These are phyloP conservation scores for Drosophila trichaetosa DNA, from an alignment of 2,888 invertebrate species.

Conservation along the genomic window DNA sequence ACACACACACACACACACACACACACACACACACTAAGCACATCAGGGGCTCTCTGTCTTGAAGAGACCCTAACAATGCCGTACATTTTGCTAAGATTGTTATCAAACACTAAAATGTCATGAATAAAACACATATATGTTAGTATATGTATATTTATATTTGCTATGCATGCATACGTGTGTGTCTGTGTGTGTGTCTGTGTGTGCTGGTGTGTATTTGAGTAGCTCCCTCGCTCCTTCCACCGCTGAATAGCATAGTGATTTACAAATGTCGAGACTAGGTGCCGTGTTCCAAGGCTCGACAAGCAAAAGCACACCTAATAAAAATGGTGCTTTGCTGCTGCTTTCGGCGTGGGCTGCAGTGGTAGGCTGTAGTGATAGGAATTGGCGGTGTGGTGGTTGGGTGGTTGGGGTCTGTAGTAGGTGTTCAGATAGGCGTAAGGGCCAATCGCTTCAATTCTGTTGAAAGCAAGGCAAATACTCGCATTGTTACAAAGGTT, in stretches of 20 bases:
- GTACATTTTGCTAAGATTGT: constrained; percentile 76
- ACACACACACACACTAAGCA: constrained; percentile 10
- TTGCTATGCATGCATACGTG: background rate
- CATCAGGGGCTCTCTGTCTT: constrained; percentile 37
- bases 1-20: background rate
- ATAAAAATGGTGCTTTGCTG: constrained; percentile 65
- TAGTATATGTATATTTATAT: constrained; percentile 11
- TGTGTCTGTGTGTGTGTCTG: background rate
- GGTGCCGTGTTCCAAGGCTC: constrained; percentile 37
- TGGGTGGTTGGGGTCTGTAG: background rate
- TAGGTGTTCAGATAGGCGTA: constrained; percentile 41
- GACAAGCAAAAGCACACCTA: constrained; percentile 67
- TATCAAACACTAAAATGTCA: constrained; percentile 75
- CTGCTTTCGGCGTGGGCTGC: background rate
- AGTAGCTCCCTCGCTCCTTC: constrained; percentile 18
- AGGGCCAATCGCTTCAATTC: constrained; percentile 64
- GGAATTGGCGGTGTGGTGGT: background rate
- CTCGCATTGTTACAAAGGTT: constrained; percentile 55
- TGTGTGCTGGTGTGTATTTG: constrained; percentile 17
- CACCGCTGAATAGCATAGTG: constrained; percentile 49
- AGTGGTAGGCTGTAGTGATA: background rate
- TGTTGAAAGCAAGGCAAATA: constrained; percentile 60
- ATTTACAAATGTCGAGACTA: constrained; percentile 62
- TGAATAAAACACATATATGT: constrained; percentile 63
- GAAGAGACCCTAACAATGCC: constrained; percentile 67